A percentile compares a stretch with the other conserved stretches of the same genome.
phyloP scores from a whole-genome alignment of 2,888 invertebrate species.

The Hirudinaria manillensis region DNA sequence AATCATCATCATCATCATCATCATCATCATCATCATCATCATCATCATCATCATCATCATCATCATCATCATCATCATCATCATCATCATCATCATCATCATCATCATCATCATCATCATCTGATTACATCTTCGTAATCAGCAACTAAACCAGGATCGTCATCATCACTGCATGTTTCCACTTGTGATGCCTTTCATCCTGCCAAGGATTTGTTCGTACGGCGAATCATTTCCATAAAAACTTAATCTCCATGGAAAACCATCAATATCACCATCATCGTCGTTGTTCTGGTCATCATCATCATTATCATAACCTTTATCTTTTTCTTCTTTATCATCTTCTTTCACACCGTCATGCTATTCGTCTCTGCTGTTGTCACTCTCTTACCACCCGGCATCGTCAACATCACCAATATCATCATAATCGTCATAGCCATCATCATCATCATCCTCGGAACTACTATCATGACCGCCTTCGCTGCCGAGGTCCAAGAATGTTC shows the following conservation, averaged over 20 bases:
- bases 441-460: slow-evolving; percentile 18
- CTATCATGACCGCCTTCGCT: slow-evolving; percentile 9
- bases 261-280: not conserved
- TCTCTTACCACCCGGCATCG: not conserved
- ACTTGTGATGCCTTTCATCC: too few species aligned
- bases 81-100: slow-evolving; percentile 28
- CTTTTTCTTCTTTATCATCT: not conserved
- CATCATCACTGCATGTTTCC: too few species aligned
- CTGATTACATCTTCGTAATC: too few species aligned
- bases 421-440: not conserved
- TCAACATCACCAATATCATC: not conserved
- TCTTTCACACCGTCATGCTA: not conserved
- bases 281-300: not conserved
- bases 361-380: slow-evolving; percentile 17
- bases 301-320: not conserved
- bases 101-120: slow-evolving; percentile 8
- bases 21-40: slow-evolving; percentile 25
- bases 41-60: slow-evolving; percentile 30
- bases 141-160: too few species aligned
- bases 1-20: slow-evolving; percentile 28
- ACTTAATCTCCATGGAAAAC: too few species aligned
- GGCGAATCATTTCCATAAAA: too few species aligned
- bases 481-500: not conserved
- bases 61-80: slow-evolving; percentile 27
- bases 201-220: too few species aligned